Evolutionary conservation across 2,797 vertebrate species (phyloP), one percentile per base, ranked within the genome.

Genomic region (Schizopygopsis malacanthus): DNA sequence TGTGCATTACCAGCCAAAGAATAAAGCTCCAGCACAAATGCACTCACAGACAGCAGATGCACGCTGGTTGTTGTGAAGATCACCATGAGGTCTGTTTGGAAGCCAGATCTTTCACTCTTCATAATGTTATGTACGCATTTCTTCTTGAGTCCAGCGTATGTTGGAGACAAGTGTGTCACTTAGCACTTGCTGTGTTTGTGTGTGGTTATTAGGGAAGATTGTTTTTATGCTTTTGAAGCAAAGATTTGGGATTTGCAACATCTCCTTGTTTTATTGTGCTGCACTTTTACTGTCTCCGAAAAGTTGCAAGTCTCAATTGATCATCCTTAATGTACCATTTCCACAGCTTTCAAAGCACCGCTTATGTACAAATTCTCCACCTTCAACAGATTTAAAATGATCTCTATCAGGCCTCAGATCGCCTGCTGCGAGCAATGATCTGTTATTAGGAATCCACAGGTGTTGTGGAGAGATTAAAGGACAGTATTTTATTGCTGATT

Each of bases 51-150:
- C 39, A 59, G 70, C 82, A 75, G 52, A 85, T 86, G 78, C 83
- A 89, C 67, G 41, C 75, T 85, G 82, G 80, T 78, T 85, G 78
- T 89, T 84, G 41, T 61, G 39, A 61, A 84, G 82, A 81, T 81
- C 59, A 47, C 82, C 50, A 59, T 59, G 28, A 73, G 45, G 63
- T 67, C 20, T 47, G 37, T 81, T 43, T 43, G n/a, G 18, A 43
- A 65, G 54, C 45, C 70, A 16, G 16, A 43, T 72, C 18, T 56
- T 76, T 25, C n/a, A 7, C 52, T 52, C 25, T 33, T 54, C 43
- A 16, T 15, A n/a, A 20, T 39, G 7, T n/a, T 20, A 13, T 39
- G 20, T 33, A 33, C 47, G 11, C 8, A 15, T 56, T 52, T 43
- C 2, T 41, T 76, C 61, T 37, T 83, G 82, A 9, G 41, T 75